phyloP scores from a whole-genome alignment of 1,140 invertebrate genomes.

The Eurytemora carolleeae region DNA sequence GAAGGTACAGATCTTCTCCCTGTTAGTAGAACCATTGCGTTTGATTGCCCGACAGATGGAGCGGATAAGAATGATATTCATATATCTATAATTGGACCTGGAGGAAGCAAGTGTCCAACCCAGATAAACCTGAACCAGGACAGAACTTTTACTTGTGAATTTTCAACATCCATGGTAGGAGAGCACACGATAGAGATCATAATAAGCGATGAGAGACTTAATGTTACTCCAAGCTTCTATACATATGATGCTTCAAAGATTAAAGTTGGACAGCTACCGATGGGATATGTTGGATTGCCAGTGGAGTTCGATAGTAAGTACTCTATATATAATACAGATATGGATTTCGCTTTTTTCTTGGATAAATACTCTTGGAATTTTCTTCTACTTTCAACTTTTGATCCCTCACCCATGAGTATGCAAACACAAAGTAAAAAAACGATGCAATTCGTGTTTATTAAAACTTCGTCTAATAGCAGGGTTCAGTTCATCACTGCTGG shows the following conservation, averaged over 20 bases:
- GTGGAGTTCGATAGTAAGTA: constrained; percentile 14
- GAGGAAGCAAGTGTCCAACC: not conserved
- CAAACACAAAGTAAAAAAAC: too few species aligned
- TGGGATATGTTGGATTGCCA: constrained; percentile 12
- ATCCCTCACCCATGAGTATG: not conserved
- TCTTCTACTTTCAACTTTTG: too few species aligned
- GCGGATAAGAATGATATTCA: constrained; percentile 4
- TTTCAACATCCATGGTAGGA: constrained; percentile 8
- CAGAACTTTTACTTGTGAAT: constrained; percentile 12
- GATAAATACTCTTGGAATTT: too few species aligned
- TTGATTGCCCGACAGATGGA: constrained; percentile 11
- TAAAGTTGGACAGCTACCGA: constrained; percentile 1
- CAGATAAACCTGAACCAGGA: not conserved
- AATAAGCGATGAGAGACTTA: constrained; percentile 2
- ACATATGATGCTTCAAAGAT: constrained; percentile 13
- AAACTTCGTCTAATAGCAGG: too few species aligned
- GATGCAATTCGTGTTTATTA: too few species aligned
- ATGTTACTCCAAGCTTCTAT: constrained; percentile 9
- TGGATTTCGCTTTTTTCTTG: too few species aligned
- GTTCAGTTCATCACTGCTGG: too few species aligned
- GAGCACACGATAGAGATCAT: constrained; percentile 9
- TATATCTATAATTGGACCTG: constrained; percentile 7
- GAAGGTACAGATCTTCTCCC: constrained; percentile 10
- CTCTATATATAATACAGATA: too few species aligned
- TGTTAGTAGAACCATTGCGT: constrained; percentile 9